Conservation (phyloP, 2,888 invertebrate species). For the Sphaerophoria rueppellii region DNA sequence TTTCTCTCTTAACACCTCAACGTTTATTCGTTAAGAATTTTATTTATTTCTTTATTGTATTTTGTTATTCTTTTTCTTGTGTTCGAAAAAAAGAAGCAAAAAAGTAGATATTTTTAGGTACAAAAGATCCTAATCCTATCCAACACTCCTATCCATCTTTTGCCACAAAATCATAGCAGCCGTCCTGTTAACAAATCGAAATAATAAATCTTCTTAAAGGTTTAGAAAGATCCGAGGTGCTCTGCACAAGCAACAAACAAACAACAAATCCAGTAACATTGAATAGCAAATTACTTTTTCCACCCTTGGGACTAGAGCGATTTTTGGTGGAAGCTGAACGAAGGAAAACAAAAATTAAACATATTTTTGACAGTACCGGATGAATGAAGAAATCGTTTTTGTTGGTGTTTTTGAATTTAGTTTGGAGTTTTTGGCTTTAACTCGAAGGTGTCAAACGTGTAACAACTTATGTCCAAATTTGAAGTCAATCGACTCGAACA, state of each 20-base stretch:
- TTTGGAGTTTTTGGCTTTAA: too few species aligned
- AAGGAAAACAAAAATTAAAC: not conserved
- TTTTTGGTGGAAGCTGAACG: conserved; percentile 1
- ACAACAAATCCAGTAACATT: conserved; percentile 30
- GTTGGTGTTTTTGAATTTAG: not conserved
- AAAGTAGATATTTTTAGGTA: not conserved
- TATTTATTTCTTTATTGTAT: not conserved
- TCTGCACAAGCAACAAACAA: conserved; percentile 10
- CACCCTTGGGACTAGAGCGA: conserved; percentile 21
- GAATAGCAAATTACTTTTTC: conserved; percentile 63
- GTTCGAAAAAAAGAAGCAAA: too few species aligned
- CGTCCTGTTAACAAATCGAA: conserved; percentile 13
- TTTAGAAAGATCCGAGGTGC: conserved; percentile 27
- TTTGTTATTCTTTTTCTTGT: not conserved
- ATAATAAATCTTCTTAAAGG: conserved; percentile 56
- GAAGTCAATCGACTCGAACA: too few species aligned
- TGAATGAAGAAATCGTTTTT: not conserved
- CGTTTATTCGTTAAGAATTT: conserved; percentile 19
- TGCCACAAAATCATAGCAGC: conserved; percentile 25
- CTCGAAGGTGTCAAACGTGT: too few species aligned
- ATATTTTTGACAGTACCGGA: not conserved
- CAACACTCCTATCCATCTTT: conserved; percentile 30
- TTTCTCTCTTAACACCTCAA: conserved; percentile 35
- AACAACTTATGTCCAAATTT: too few species aligned
- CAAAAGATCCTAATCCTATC: conserved; percentile 24